Conservation (phyloP, 2,888 invertebrate genomes). For the Miltochrista miniata region DNA sequence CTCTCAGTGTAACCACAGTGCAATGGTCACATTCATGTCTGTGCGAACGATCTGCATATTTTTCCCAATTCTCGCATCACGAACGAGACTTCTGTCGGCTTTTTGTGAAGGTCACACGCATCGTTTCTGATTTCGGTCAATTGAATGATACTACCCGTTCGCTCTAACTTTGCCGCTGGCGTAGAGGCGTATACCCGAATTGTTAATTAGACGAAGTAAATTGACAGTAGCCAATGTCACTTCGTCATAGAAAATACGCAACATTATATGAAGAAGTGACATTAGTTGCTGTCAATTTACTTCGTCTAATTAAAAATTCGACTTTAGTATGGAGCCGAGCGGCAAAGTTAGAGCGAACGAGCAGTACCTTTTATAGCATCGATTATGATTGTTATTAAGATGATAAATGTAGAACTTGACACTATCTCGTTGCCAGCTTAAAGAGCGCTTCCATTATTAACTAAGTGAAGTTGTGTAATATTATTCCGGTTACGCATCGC, state of each 20-base stretch:
- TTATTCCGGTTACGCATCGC: constrained; percentile 22
- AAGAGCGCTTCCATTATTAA: constrained; percentile 13
- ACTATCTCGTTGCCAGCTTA: constrained; percentile 19
- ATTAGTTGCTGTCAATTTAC: too few relatives aligned
- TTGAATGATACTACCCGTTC: too few relatives aligned
- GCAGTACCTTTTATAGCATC: constrained; percentile 37
- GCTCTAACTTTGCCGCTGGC: too few relatives aligned
- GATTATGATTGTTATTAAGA: constrained; percentile 30
- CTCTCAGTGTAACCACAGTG: constrained; percentile 24
- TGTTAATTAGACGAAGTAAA: too few relatives aligned
- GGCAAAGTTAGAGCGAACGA: too few relatives aligned
- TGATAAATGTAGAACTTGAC: constrained; percentile 40
- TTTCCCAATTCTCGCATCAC: constrained; percentile 42
- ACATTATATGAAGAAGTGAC: too few relatives aligned
- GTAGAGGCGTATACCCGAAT: too few relatives aligned
- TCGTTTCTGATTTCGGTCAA: constrained; percentile 38
- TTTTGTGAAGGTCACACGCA: constrained; percentile 59
- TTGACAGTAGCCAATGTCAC: too few relatives aligned
- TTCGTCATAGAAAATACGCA: too few relatives aligned
- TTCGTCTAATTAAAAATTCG: too few relatives aligned
- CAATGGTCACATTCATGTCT: constrained; percentile 11
- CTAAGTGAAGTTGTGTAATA: constrained; percentile 31
- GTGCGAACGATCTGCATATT: constrained; percentile 41
- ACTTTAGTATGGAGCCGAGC: too few relatives aligned
- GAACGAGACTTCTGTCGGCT: constrained; percentile 37